A percentile compares a stretch with the other conserved stretches of the same genome.
phyloP scores from a whole-genome alignment of 1,140 invertebrate species.

The Acromyrmex echinatior region DNA sequence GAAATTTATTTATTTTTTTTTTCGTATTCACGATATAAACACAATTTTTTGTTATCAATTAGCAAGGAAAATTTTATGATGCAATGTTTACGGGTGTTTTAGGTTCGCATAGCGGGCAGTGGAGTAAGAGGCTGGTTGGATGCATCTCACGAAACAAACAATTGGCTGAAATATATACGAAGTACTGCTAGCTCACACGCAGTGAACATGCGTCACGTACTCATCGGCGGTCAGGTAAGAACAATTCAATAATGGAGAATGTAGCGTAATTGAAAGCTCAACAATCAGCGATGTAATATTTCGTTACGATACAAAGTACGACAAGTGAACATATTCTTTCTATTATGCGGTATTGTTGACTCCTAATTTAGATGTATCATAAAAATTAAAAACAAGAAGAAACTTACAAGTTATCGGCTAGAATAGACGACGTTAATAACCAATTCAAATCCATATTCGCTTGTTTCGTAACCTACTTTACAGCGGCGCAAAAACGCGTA shows the following conservation, averaged over 20 bases:
- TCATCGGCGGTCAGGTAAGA: conserved; percentile 91
- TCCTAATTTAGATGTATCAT: neutral
- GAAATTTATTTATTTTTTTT: neutral
- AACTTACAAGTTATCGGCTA: neutral
- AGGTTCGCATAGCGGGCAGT: conserved; percentile 91
- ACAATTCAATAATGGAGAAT: conserved; percentile 10
- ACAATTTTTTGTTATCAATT: neutral
- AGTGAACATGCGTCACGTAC: conserved; percentile 90
- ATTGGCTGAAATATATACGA: conserved; percentile 94
- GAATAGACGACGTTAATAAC: conserved; percentile 1
- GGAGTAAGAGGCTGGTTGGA: conserved; percentile 93
- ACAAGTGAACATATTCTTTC: neutral
- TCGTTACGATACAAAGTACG: neutral
- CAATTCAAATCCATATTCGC: conserved; percentile 4
- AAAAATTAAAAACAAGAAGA: neutral
- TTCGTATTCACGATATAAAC: neutral
- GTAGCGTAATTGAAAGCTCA: neutral
- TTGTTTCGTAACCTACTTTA: conserved; percentile 8
- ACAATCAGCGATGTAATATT: neutral
- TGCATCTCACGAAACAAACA: conserved; percentile 90
- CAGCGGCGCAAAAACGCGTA: neutral
- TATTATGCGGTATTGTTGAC: neutral
- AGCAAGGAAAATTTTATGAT: neutral
- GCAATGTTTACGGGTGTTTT: conserved; percentile 76
- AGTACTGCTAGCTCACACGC: conserved; percentile 89